A percentile compares a stretch with the other conserved stretches of the same genome.
phyloP scores from a whole-genome alignment of 2,888 invertebrate genomes.

The Schizotus pectinicornis region DNA sequence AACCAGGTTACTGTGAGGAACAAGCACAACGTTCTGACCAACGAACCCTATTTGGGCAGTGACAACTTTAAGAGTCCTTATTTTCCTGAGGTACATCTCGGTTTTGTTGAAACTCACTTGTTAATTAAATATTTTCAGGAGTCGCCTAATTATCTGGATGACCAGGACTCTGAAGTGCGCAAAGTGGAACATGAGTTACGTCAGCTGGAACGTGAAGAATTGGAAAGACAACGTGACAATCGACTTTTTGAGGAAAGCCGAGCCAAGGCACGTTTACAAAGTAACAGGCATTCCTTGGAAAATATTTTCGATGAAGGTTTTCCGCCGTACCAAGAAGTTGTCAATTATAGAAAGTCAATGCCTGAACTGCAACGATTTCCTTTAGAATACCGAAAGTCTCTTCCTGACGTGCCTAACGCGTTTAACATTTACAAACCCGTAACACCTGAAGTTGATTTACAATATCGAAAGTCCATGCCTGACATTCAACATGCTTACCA shows the following conservation, averaged over 20 bases:
- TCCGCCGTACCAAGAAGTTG: slow-evolving; percentile 37
- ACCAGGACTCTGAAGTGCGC: slow-evolving; percentile 62
- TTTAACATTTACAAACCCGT: slow-evolving; percentile 32
- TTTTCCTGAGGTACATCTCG: slow-evolving; percentile 44
- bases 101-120: slow-evolving; percentile 1
- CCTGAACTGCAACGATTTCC: slow-evolving; percentile 51
- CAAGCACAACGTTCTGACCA: slow-evolving; percentile 13
- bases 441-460: slow-evolving; percentile 34
- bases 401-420: slow-evolving; percentile 39
- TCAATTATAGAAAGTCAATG: slow-evolving; percentile 54
- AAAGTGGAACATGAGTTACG: slow-evolving; percentile 80
- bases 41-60: slow-evolving; percentile 45
- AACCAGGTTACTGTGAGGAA: slow-evolving; percentile 15
- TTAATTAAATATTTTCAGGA: slow-evolving; percentile 33
- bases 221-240: slow-evolving; percentile 76
- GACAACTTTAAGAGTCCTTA: slow-evolving; percentile 48
- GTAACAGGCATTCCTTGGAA: slow-evolving; percentile 53
- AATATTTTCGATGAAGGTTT: slow-evolving; percentile 53
- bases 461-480: slow-evolving; percentile 53
- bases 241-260: slow-evolving; percentile 70
- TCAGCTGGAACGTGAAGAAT: slow-evolving; percentile 78
- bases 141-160: slow-evolving; percentile 47
- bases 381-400: slow-evolving; percentile 42
- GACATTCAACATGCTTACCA: slow-evolving; percentile 52
- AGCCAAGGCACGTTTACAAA: slow-evolving; percentile 54